A percentile compares a stretch with the other conserved stretches of the same genome.
Conservation (phyloP, 2,113 vertebrate genomes). For the Nothoprocta perdicaria region DNA sequence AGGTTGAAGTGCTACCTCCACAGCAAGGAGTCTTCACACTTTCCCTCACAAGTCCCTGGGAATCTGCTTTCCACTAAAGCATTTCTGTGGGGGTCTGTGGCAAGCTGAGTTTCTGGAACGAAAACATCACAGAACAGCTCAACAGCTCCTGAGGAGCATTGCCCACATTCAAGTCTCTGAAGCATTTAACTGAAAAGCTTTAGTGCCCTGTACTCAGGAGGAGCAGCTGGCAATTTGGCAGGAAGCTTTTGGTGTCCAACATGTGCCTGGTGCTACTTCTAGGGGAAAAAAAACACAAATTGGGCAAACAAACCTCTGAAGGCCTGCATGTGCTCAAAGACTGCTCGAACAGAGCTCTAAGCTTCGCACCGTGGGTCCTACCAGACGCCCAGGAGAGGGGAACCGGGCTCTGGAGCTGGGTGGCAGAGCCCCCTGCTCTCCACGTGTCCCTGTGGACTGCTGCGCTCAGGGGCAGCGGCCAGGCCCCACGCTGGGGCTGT, state of each 20-base stretch:
- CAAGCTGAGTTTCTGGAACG: neutral
- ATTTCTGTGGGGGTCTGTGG: neutral
- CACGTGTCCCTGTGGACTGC: neutral
- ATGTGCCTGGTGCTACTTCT: neutral
- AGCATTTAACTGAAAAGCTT: neutral
- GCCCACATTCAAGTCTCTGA: neutral
- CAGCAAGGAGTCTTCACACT: neutral
- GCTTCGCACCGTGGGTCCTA: too few relatives aligned
- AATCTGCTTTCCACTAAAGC: neutral
- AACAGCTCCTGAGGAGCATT: neutral
- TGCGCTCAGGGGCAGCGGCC: rapidly evolving
- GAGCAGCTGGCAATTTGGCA: neutral
- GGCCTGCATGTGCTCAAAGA: neutral
- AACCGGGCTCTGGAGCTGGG: rapidly evolving
- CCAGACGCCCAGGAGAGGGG: neutral
- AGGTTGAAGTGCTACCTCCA: rapidly evolving
- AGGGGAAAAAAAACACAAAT: neutral
- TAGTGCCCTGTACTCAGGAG: neutral
- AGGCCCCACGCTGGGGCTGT: neutral
- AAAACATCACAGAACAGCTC: neutral
- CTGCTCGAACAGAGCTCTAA: neutral
- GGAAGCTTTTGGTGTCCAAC: neutral
- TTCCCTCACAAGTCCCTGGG: too few relatives aligned
- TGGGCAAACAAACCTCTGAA: neutral
- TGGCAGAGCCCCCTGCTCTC: neutral